phyloP scores from a whole-genome alignment of 2,888 invertebrate species.

The Eupelmus urozonus region DNA sequence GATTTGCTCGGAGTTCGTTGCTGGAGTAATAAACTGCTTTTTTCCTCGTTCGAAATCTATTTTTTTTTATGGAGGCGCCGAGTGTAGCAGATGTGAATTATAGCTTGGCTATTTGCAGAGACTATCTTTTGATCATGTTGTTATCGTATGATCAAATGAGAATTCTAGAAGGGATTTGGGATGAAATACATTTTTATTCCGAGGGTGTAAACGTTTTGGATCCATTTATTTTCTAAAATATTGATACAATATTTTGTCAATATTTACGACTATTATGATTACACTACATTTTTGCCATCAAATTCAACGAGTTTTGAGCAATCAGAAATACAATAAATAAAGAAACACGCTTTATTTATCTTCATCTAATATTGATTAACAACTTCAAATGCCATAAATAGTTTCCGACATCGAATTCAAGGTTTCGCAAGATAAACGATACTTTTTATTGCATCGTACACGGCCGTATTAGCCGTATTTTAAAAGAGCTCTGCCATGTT shows the following conservation, averaged over 20 bases:
- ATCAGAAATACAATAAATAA: constrained; percentile 41
- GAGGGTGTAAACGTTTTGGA: no score
- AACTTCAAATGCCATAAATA: constrained; percentile 1
- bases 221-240: no score
- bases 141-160: no score
- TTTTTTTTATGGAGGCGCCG: background rate
- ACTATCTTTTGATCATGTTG: no score
- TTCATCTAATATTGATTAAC: constrained; percentile 1
- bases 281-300: no score
- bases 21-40: background rate
- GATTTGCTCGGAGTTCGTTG: constrained; percentile 16
- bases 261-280: no score
- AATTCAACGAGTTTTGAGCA: no score
- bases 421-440: constrained; percentile 49
- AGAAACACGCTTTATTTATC: background rate
- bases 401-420: constrained; percentile 28
- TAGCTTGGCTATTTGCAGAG: no score
- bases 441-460: constrained; percentile 22
- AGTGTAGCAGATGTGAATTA: no score
- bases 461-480: background rate
- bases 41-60: background rate
- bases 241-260: no score
- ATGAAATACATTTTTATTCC: no score
- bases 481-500: constrained; percentile 18
- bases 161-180: no score